Evolutionary conservation across 2,113 vertebrate genomes (phyloP).

Genomic region (Polypterus bichir): DNA sequence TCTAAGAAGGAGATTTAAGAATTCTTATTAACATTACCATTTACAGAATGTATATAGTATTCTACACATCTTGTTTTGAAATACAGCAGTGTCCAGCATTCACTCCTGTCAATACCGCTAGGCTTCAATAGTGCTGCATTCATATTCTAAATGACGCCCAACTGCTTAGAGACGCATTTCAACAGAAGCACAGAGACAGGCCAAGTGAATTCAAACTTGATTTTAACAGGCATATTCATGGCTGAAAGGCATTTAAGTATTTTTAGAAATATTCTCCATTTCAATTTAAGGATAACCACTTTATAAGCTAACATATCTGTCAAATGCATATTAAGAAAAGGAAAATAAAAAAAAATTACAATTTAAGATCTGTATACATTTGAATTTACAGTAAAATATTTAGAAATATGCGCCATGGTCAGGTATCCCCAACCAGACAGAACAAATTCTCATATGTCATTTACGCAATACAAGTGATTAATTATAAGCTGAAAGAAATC

Average conservation of each 20-base stretch:
- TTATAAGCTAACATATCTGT: too few species aligned
- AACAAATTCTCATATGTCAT: too few species aligned
- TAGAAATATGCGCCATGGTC: too few species aligned
- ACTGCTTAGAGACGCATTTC: slow-evolving; percentile 47
- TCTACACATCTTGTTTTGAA: slow-evolving; percentile 34
- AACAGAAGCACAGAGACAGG: slow-evolving; percentile 49
- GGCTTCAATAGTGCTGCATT: slow-evolving; percentile 39
- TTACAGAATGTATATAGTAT: slow-evolving; percentile 13
- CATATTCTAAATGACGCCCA: slow-evolving; percentile 38
- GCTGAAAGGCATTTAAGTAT: slow-evolving; percentile 45
- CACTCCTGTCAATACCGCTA: slow-evolving; percentile 47
- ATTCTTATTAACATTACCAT: slow-evolving; percentile 23
- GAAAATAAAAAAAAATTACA: too few species aligned
- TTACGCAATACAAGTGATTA: too few species aligned
- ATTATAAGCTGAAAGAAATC: too few species aligned
- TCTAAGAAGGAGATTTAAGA: slow-evolving; percentile 58
- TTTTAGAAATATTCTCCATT: slow-evolving; percentile 53
- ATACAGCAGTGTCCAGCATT: slow-evolving; percentile 15
- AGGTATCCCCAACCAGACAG: too few species aligned
- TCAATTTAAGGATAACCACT: slow-evolving; percentile 42
- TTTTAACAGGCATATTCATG: slow-evolving; percentile 59
- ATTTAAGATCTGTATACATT: too few species aligned
- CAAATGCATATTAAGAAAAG: too few species aligned
- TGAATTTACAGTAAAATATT: too few species aligned
- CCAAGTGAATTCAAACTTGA: slow-evolving; percentile 57